These are phyloP conservation scores for Acipenser ruthenus DNA, from an alignment of 2,797 vertebrate genomes.

Conservation along the genomic window DNA sequence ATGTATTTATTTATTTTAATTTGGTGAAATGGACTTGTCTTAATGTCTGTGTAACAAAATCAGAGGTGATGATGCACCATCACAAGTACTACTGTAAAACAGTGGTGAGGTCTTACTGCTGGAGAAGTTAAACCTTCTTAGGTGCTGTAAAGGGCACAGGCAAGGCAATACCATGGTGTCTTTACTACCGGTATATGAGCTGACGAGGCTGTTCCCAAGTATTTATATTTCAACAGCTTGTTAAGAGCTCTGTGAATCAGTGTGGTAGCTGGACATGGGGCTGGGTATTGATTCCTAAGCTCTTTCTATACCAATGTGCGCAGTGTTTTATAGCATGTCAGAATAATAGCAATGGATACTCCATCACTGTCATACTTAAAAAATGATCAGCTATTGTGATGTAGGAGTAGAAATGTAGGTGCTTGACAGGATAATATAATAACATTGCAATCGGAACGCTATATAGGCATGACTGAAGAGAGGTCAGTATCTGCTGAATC, in stretches of 20 bases:
- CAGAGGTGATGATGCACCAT: too few species aligned
- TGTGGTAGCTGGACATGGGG: conserved; percentile 56
- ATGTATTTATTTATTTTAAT: too few species aligned
- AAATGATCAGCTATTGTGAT: conserved; percentile 71
- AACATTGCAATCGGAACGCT: conserved; percentile 65
- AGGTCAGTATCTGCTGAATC: conserved; percentile 20
- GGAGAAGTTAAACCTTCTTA: too few species aligned
- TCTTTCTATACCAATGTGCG: conserved; percentile 68
- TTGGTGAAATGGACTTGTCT: too few species aligned
- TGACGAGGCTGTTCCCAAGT: conserved; percentile 44
- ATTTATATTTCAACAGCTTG: conserved; percentile 66
- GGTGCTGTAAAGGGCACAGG: background rate
- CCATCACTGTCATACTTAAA: conserved; percentile 77
- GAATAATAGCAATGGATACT: conserved; percentile 69
- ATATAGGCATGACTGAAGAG: conserved; percentile 55
- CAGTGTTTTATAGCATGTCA: conserved; percentile 76
- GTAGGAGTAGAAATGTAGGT: conserved; percentile 70
- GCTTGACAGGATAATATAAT: conserved; percentile 70
- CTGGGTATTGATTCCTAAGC: conserved; percentile 70
- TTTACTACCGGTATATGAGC: conserved; percentile 3
- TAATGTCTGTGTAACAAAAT: too few species aligned
- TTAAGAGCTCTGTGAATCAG: conserved; percentile 64
- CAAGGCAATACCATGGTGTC: conserved; percentile 6
- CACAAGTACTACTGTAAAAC: too few species aligned
- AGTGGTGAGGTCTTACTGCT: too few species aligned